Conservation (phyloP, 2,888 invertebrate species). For the Isoperla grammatica region DNA sequence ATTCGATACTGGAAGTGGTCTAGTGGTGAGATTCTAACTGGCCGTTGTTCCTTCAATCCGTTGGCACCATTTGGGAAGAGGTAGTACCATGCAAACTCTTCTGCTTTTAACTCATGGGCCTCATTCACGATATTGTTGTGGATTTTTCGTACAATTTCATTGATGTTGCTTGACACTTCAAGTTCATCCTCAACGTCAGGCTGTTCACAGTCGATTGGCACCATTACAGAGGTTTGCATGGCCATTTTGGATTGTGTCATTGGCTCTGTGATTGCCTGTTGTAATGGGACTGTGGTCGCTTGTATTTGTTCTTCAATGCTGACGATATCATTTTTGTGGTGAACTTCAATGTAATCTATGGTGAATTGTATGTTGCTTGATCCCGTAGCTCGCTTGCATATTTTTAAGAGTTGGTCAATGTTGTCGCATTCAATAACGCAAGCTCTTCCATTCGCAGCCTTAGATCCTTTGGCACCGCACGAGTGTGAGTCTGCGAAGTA, state of each 20-base stretch:
- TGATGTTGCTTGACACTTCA: conserved; percentile 17
- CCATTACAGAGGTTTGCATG: no score
- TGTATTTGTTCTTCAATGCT: no score
- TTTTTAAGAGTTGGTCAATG: conserved; percentile 16
- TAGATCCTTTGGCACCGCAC: conserved; percentile 32
- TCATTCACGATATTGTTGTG: no score
- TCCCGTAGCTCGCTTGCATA: conserved; percentile 31
- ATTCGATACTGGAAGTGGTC: conserved; percentile 15
- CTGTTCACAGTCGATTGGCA: conserved; percentile 18
- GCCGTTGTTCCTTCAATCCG: conserved; percentile 32
- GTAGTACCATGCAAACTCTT: conserved; percentile 35
- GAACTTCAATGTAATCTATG: no score
- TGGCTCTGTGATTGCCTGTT: no score
- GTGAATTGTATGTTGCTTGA: no score
- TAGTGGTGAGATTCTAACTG: conserved; percentile 20
- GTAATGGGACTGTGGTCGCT: no score
- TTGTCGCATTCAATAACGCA: conserved; percentile 29
- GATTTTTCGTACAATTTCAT: no score
- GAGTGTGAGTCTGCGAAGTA: conserved; percentile 33
- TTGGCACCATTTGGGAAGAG: conserved; percentile 35
- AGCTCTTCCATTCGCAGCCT: conserved; percentile 23
- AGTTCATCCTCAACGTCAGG: conserved; percentile 15
- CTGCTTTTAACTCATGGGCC: no score
- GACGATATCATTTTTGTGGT: no score
- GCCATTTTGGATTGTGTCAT: no score